Evolutionary conservation across 2,113 vertebrate genomes (phyloP).

Genomic region (Corydoras maculifer): DNA sequence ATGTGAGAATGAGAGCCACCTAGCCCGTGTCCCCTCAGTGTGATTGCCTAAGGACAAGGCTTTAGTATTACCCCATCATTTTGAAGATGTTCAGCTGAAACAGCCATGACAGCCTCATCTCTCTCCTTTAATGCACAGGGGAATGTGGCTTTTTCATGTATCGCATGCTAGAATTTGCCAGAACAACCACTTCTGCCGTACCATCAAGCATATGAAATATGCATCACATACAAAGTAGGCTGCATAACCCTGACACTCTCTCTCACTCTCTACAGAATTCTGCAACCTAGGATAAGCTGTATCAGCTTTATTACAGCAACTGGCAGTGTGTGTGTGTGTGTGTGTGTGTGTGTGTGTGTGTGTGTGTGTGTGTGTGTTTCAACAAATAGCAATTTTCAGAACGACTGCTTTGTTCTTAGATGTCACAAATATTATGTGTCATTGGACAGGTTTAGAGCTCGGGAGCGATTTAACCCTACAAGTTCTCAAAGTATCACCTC

Average conservation of each 20-base stretch:
- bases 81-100: constrained; percentile 25
- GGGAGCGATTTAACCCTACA: neutral
- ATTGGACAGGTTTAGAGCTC: constrained; percentile 3
- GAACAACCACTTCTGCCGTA: constrained; percentile 34
- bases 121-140: constrained; percentile 10
- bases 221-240: constrained; percentile 32
- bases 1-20: constrained; percentile 8
- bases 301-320: constrained; percentile 9
- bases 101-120: constrained; percentile 24
- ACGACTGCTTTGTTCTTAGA: neutral
- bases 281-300: neutral
- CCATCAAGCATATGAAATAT: constrained; percentile 36
- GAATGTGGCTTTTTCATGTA: constrained; percentile 21
- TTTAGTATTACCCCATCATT: constrained; percentile 19
- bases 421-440: neutral
- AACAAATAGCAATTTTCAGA: constrained; percentile 6
- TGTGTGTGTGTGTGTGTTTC: neutral
- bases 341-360: constrained; percentile 3
- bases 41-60: constrained; percentile 27
- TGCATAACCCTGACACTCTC: constrained; percentile 7
- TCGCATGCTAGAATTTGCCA: constrained; percentile 26
- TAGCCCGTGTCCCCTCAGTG: constrained; percentile 15
- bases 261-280: neutral
- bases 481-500: neutral
- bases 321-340: constrained; percentile 3